A percentile compares a stretch with the other conserved stretches of the same genome.
These are phyloP conservation scores for Hyperoodon ampullatus DNA, from an alignment of 2,113 vertebrate genomes.

Conservation along the genomic window DNA sequence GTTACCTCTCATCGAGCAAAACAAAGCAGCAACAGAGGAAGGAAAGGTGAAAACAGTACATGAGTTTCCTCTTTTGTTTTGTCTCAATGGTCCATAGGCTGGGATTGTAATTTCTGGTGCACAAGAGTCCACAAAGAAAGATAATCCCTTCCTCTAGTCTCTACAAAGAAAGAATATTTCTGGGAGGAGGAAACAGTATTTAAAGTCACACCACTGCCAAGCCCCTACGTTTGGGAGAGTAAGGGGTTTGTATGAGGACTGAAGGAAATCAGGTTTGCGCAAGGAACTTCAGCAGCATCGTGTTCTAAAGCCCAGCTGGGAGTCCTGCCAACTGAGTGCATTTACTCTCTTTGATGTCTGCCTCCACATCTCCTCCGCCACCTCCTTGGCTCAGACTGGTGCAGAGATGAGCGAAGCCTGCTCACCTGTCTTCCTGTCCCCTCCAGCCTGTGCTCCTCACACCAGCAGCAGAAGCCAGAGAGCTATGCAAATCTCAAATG, in stretches of 20 bases:
- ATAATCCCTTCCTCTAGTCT: not conserved
- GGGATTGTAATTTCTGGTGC: not conserved
- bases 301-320: not conserved
- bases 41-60: not conserved
- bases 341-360: no score
- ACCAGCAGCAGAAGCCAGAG: not conserved
- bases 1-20: not conserved
- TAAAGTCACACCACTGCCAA: not conserved
- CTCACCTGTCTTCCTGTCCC: not conserved
- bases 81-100: not conserved
- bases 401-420: not conserved
- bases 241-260: not conserved
- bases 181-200: not conserved
- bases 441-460: not conserved
- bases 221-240: not conserved
- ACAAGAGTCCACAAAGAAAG: not conserved
- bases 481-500: not conserved
- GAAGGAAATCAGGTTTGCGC: not conserved
- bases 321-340: no score
- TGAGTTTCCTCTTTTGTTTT: not conserved
- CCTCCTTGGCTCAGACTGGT: not conserved
- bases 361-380: no score
- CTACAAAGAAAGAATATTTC: not conserved
- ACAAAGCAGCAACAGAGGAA: not conserved
- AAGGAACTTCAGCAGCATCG: not conserved